Base-by-base conservation (phyloP, 1,140 invertebrate species). In the Stegodyphus dumicola region DNA sequence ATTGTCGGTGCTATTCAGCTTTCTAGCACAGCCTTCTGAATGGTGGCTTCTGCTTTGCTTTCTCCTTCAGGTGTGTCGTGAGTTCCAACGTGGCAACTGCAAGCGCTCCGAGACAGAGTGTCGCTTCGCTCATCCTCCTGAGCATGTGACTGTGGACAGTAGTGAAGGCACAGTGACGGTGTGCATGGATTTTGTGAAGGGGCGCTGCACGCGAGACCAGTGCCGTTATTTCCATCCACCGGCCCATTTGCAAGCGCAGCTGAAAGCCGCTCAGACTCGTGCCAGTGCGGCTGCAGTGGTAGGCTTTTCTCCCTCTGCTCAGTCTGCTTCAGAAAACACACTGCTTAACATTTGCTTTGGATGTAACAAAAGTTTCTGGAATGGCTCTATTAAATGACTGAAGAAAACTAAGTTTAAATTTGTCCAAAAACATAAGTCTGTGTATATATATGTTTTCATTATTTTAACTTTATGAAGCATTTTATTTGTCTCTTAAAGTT, bases 191-290 rank as follows among this genome's bases (percentile, higher is more conserved):
- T 96, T 96, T 93, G 95, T 98, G 93, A 98, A 97, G 78, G 86
- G 86, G 11, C 78, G 86, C 49, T 87, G 86, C 79, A 77, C 86
- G 66, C 65, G 86, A 51, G 86, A 87, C 79, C 86, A 81, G 75
- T 87, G 86, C 66, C 86, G 86, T 94, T 97, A 97, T 95, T 97
- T 96, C 94, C 96, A 97, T 94, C 95, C 96, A 93, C 95, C 95
- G 94, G 94, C 96, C 94, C 96, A 98, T 95, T 96, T 98, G 93
- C 96, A 97, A 95, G 96, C 96, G 93, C 96, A 97, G 95, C 96
- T 98, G 94, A 98, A 98, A 95, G 96, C 94, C 91, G 93, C 95
- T 94, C 96, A 91, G 88, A 90, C 90, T 87, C 85, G 95, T 94
- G 95, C 94, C 93, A 94, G 95, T 94, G 94, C 95, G 80, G 88